Base-by-base conservation (phyloP, 92 coral and sea anemone genomes). In the Bergia puertoricense region DNA sequence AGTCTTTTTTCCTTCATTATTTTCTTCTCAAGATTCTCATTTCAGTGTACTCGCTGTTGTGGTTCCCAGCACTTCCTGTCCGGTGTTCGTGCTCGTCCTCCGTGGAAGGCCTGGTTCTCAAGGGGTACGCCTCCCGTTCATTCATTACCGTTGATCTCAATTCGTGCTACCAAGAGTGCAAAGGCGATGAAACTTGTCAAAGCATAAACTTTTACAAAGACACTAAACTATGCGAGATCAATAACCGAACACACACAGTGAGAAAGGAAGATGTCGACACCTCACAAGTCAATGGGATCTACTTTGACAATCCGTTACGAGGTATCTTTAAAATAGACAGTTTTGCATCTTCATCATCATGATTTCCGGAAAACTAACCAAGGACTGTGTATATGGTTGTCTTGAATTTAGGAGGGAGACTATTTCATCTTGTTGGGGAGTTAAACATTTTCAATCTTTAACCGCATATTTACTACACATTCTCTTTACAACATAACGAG, bases 191-290 rank as follows among this genome's bases (percentile, higher is more conserved):
- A 2, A 37, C 38, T 0, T 90, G 92, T 43, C 92, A 90, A 45
- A 90, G 92, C 80, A 43, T 90, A 10, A 90, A 87, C 80, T 90
- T 90, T 44, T 59, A 90, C 56, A 90, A 38, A 82, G 74, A 86
- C 48, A 76, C 40, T 11, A 75, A 81, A 18, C 5, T 81, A 30
- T 90, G 90, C 74, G 88, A 90, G 74, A 11, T 90, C 6, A 90
- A 90, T 59, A 90, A 90, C 85, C 79, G 92, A 36, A 90, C 90
- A 36, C 45, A 45, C n/a, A 41, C 56, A 0, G 85, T 30, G n/a
- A 42, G 74, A 36, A 20, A 16, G 9, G 71, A 41, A 15, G 11
- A 37, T 40, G 74, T 59, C 5, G 50, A 86, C 40, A 68, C 77
- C 14, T n/a, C 83, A 22, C 41, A 81, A 23, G 14, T 67, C n/a